A percentile compares a stretch with the other conserved stretches of the same genome.
Evolutionary conservation across 1,140 invertebrate species (phyloP).

Genomic region (Nephila pilipes): DNA sequence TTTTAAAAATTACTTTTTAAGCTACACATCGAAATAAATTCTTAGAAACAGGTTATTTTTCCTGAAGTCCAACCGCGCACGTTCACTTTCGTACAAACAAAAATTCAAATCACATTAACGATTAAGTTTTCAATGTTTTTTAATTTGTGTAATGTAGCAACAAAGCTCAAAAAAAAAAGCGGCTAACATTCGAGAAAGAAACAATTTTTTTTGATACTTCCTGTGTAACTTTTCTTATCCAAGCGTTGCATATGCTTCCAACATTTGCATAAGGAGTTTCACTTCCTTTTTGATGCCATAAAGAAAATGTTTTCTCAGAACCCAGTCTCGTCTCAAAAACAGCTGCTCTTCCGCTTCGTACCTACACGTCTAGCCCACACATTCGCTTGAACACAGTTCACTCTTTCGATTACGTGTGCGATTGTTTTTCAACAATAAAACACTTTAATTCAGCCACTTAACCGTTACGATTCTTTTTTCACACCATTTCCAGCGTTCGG

Average conservation of each 20-base stretch:
- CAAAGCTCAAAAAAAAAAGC: too few species aligned
- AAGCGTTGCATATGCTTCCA: neutral
- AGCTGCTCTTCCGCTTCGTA: neutral
- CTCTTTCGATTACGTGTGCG: neutral
- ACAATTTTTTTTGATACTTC: neutral
- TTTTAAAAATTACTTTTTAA: too few species aligned
- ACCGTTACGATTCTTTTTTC: neutral
- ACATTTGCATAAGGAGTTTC: neutral
- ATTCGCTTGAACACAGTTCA: neutral
- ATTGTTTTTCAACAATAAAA: neutral
- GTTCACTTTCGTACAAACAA: too few species aligned
- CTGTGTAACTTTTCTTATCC: neutral
- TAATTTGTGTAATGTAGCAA: too few species aligned
- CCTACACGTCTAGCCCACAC: neutral
- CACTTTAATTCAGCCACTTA: constrained; percentile 21
- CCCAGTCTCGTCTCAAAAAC: neutral
- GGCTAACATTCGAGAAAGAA: neutral
- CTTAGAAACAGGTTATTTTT: too few species aligned
- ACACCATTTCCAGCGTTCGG: too few species aligned
- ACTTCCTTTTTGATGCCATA: neutral
- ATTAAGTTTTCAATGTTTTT: neutral
- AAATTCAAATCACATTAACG: too few species aligned
- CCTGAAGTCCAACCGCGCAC: too few species aligned
- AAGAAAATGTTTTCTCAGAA: neutral
- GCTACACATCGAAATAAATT: too few species aligned